phyloP scores from a whole-genome alignment of 2,888 invertebrate genomes.

The Clunio marinus region DNA sequence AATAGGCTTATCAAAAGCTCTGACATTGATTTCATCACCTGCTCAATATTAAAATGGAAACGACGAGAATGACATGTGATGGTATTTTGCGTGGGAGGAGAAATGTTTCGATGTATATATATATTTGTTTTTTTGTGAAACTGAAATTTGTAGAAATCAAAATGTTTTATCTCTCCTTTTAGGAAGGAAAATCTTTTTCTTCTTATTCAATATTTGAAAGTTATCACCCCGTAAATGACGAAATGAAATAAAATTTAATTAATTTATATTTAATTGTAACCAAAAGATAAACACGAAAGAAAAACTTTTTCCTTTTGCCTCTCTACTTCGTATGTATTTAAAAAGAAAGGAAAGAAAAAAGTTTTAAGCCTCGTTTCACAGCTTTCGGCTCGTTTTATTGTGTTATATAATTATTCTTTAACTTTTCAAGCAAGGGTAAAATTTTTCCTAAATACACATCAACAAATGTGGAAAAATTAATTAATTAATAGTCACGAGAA shows the following conservation, averaged over 20 bases:
- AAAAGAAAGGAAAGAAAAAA: too few relatives aligned
- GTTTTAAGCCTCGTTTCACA: neutral
- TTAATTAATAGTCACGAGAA: conserved; percentile 30
- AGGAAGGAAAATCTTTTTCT: too few relatives aligned
- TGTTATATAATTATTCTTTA: neutral
- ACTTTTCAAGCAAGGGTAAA: neutral
- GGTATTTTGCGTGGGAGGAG: too few relatives aligned
- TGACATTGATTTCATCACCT: conserved; percentile 21
- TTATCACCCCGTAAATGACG: too few relatives aligned
- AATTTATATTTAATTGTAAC: conserved; percentile 20
- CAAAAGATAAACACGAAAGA: conserved; percentile 12
- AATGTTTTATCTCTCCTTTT: too few relatives aligned
- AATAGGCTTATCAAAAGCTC: neutral
- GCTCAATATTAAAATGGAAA: too few relatives aligned
- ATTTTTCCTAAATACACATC: neutral
- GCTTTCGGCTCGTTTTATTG: neutral
- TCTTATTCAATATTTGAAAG: too few relatives aligned
- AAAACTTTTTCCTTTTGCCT: conserved; percentile 5
- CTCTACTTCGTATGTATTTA: too few relatives aligned
- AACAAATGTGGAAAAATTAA: conserved; percentile 16
- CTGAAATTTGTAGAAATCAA: too few relatives aligned
- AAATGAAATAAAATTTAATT: conserved; percentile 12
- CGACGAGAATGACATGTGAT: too few relatives aligned
- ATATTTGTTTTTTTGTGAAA: too few relatives aligned
- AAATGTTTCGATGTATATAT: too few relatives aligned